Conservation (phyloP, 2,113 vertebrate species). For the Stictonetta naevosa region DNA sequence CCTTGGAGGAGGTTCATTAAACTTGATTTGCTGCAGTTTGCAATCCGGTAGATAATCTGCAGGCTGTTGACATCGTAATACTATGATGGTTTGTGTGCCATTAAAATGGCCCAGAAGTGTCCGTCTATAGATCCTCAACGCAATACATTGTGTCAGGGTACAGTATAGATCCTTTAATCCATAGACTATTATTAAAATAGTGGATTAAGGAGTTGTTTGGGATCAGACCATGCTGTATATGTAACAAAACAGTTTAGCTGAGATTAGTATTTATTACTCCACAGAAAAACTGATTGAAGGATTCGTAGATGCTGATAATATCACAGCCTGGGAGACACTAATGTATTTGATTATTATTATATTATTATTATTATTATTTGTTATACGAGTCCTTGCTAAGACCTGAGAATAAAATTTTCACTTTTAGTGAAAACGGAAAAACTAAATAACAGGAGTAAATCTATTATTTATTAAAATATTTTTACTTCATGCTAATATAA, state of each 20-base stretch:
- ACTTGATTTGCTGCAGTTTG: not conserved
- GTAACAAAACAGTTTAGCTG: conserved; percentile 52
- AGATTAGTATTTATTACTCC: conserved; percentile 55
- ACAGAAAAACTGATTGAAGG: conserved; percentile 26
- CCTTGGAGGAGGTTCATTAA: not conserved
- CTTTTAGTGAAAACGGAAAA: not conserved
- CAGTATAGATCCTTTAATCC: conserved; percentile 62
- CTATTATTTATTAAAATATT: not conserved
- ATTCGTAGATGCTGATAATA: not conserved
- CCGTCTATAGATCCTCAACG: conserved; percentile 15
- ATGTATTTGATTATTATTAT: not conserved
- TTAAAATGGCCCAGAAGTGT: conserved; percentile 11
- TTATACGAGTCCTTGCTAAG: not conserved
- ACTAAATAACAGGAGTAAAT: not conserved
- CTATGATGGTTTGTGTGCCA: not conserved
- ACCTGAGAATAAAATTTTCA: not conserved
- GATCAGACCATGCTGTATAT: conserved; percentile 32
- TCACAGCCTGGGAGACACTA: not conserved
- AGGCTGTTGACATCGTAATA: conserved; percentile 3
- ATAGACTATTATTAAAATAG: conserved; percentile 52
- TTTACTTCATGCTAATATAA: not conserved
- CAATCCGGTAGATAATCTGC: conserved; percentile 43
- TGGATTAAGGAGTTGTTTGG: conserved; percentile 59
- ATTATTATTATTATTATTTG: not conserved
- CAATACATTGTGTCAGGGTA: not conserved